Conservation (phyloP, 2,888 invertebrate genomes). For the Hypselothyrea guttata region DNA sequence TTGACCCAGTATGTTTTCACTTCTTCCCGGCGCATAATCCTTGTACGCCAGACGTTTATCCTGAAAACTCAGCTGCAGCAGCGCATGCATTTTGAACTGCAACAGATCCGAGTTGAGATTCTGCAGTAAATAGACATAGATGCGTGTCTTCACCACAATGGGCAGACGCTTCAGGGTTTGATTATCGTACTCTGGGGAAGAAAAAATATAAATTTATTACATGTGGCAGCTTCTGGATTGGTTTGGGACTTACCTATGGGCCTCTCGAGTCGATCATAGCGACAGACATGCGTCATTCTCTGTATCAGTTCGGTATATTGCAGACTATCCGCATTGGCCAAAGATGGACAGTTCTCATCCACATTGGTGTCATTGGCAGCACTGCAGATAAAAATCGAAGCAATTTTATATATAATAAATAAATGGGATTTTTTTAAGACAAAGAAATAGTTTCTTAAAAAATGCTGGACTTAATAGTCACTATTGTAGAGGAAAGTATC, state of each 20-base stretch:
- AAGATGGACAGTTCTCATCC: constrained; percentile 75
- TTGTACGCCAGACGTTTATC: constrained; percentile 73
- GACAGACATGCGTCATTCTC: constrained; percentile 80
- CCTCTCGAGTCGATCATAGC: constrained; percentile 80
- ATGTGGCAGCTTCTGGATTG: background rate
- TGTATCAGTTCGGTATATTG: constrained; percentile 80
- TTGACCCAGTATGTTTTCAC: constrained; percentile 75
- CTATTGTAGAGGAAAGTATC: too few relatives aligned
- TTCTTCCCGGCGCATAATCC: constrained; percentile 62
- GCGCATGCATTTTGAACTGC: constrained; percentile 76
- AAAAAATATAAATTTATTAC: background rate
- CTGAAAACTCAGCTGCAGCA: constrained; percentile 73
- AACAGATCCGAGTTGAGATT: constrained; percentile 78
- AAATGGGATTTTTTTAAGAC: too few relatives aligned
- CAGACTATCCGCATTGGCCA: constrained; percentile 73
- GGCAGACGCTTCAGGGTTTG: constrained; percentile 59
- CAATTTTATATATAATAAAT: too few relatives aligned
- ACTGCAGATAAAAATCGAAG: constrained; percentile 20
- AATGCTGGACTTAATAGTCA: too few relatives aligned
- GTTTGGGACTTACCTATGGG: constrained; percentile 68
- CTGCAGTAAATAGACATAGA: constrained; percentile 78
- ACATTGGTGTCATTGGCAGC: constrained; percentile 43
- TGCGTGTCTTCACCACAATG: constrained; percentile 72
- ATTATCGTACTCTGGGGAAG: constrained; percentile 42
- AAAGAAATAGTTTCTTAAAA: too few relatives aligned